phyloP scores from a whole-genome alignment of 2,113 vertebrate species.

The Corythornis cristatus region DNA sequence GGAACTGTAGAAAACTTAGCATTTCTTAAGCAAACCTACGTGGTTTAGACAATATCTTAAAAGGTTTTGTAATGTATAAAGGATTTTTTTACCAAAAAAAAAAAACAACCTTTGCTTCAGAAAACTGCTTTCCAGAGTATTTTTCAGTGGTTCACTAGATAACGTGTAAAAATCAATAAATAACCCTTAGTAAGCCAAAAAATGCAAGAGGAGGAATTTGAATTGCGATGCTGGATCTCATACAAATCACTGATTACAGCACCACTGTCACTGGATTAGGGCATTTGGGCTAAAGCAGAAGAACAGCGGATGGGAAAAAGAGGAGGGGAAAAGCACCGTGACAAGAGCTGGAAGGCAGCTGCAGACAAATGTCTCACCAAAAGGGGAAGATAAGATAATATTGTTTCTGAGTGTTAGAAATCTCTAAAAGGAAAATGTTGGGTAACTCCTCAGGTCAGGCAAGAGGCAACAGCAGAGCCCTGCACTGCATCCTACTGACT shows the following conservation, averaged over 20 bases:
- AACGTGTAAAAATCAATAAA: background rate
- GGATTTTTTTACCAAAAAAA: background rate
- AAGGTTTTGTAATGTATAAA: background rate
- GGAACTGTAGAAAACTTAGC: background rate
- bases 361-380: background rate
- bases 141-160: background rate
- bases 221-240: background rate
- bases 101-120: background rate
- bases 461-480: background rate
- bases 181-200: background rate
- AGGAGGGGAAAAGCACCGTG: background rate
- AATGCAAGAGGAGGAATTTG: background rate
- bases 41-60: background rate
- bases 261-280: rapidly evolving
- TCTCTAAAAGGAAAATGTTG: background rate
- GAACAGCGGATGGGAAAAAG: constrained; percentile 28
- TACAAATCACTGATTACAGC: background rate
- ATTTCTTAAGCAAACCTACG: background rate
- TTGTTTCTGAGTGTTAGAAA: background rate
- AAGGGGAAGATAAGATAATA: constrained; percentile 45
- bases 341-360: background rate
- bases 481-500: background rate
- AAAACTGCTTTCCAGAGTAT: background rate
- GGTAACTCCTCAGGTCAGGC: background rate
- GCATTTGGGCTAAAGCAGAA: background rate